Conservation (phyloP, 2,113 vertebrate genomes). For the Myocastor coypus region DNA sequence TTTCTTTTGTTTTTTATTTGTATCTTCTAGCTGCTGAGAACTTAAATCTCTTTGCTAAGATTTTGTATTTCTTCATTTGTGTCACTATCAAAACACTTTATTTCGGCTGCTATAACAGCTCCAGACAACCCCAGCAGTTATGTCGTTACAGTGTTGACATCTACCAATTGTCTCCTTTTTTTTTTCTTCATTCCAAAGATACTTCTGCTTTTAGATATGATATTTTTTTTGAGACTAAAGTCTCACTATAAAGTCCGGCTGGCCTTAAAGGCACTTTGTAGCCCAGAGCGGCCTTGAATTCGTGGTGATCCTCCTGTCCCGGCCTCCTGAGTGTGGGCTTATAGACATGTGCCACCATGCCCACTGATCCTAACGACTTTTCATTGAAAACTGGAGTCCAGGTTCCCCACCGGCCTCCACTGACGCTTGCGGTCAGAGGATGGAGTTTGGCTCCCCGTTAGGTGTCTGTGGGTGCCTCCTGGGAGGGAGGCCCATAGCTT, state of each 20-base stretch:
- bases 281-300: neutral
- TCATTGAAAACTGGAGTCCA: conserved; percentile 13
- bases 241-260: neutral
- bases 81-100: neutral
- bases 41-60: conserved; percentile 16
- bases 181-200: neutral
- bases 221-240: neutral
- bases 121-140: neutral
- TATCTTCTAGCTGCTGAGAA: conserved; percentile 8
- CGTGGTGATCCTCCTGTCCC: neutral
- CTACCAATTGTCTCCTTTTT: neutral
- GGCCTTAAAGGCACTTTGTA: neutral
- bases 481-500: neutral
- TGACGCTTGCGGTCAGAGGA: neutral
- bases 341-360: neutral
- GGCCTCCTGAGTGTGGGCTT: neutral
- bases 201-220: neutral
- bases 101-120: neutral
- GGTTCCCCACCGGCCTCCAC: neutral
- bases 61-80: neutral
- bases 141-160: neutral
- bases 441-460: neutral
- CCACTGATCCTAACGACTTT: neutral
- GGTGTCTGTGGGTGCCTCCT: neutral
- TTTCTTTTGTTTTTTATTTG: conserved; percentile 7